Base-by-base conservation (phyloP, 2,888 invertebrate species). In the Axea sp. region DNA sequence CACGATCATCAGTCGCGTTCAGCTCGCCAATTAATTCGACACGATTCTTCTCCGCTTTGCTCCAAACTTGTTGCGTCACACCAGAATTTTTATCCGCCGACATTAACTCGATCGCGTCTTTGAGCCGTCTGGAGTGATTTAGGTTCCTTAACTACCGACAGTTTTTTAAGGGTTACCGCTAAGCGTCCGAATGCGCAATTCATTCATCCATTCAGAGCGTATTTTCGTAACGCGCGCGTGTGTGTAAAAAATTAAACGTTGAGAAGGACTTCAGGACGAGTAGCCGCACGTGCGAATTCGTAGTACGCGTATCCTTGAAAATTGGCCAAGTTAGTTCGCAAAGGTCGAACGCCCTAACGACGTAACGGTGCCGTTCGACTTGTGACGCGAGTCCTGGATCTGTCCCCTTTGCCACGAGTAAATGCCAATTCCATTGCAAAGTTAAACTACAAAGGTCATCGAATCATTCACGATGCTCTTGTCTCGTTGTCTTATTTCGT, bases 351-450 rank as follows among this genome's bases (percentile, higher is more conserved):
- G 72, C 30, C 79, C 77, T 80, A 79, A 80, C 77, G 71, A 49
- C 73, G 17, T 83, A 84, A 84, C 82, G 83, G 83, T 76, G 81
- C 73, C 17, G 28, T 47, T 14, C 7, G 37, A 28, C 30, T 31
- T 24, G 43, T 49, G 35, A 37, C 47, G 60, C 14, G 6, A 22
- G 33, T 22, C 11, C 24, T 9, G 11, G 51, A 64, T 41, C 43
- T 28, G 31, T 64, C 35, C 33, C 14, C 31, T 15, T 7, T 9
- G 26, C 19, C 17, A 12, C 1, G 8, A 19, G 37, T 19, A 26
- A 26, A 7, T n/a, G 8, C 26, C 1, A 26, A 7, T 6, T 26
- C 7, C 8, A 26, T n/a, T 26, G 8, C 9, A 17, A 19, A 39
- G 24, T 41, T 41, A 22, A 41, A 9, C 26, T 9, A 3, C 6